These are phyloP conservation scores for Poecile montanus DNA, from an alignment of 2,797 vertebrate species.

Conservation along the genomic window DNA sequence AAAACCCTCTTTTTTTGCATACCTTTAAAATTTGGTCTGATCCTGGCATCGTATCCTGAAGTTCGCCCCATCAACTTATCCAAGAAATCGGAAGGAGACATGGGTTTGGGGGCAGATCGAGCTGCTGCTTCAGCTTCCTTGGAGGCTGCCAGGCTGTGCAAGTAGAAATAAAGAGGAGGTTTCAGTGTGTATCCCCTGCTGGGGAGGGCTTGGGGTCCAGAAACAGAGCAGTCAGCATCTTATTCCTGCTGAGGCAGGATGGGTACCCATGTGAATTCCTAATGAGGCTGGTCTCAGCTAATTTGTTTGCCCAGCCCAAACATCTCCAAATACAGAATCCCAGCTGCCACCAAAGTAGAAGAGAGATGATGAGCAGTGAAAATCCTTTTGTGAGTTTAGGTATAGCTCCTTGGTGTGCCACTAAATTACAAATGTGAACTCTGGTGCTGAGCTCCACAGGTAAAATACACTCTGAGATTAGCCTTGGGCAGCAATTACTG, in stretches of 20 bases:
- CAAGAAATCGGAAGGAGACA: constrained; percentile 98
- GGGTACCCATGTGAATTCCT: constrained; percentile 40
- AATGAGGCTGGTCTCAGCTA: constrained; percentile 43
- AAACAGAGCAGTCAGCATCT: not conserved
- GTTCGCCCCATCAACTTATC: constrained; percentile 98
- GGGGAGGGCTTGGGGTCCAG: not conserved
- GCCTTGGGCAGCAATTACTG: constrained; percentile 41
- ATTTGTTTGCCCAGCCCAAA: constrained; percentile 68
- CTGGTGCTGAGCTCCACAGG: constrained; percentile 4
- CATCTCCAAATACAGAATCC: constrained; percentile 38
- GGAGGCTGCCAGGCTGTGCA: constrained; percentile 91
- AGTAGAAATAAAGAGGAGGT: constrained; percentile 58
- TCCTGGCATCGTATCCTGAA: constrained; percentile 97
- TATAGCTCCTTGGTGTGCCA: not conserved
- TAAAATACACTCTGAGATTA: constrained; percentile 48
- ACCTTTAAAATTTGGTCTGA: constrained; percentile 99
- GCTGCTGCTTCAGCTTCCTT: constrained; percentile 92
- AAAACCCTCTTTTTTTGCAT: constrained; percentile 26
- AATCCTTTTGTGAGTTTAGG: constrained; percentile 52
- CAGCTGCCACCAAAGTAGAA: constrained; percentile 35
- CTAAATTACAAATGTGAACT: constrained; percentile 52
- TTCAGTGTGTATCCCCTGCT: not conserved
- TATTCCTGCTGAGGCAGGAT: constrained; percentile 10
- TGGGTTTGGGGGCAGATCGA: constrained; percentile 88
- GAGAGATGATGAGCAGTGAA: constrained; percentile 46